These are phyloP conservation scores for Labeo calbasu DNA, from an alignment of 2,797 vertebrate genomes.

Conservation along the genomic window DNA sequence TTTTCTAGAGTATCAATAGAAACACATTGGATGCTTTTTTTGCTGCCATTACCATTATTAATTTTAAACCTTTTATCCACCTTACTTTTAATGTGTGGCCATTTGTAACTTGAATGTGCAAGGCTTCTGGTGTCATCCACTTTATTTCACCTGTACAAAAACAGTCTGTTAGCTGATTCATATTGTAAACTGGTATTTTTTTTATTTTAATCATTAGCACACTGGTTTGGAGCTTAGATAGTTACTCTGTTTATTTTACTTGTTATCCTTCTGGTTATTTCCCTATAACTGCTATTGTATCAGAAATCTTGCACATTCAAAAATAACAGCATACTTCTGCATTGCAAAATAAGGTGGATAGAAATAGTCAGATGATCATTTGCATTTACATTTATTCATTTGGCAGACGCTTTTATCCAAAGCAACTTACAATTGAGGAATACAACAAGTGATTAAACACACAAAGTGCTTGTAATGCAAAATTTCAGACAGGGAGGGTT, in stretches of 20 bases:
- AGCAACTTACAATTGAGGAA: too few species aligned
- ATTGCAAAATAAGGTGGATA: background rate
- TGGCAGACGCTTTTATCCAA: too few species aligned
- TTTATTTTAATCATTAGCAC: background rate
- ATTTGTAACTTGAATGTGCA: background rate
- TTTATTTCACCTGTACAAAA: background rate
- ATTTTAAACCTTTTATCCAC: background rate
- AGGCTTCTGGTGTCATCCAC: background rate
- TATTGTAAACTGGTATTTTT: background rate
- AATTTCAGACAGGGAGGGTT: too few species aligned
- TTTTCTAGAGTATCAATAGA: background rate
- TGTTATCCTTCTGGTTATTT: too few species aligned
- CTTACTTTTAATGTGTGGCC: background rate
- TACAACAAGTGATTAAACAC: too few species aligned
- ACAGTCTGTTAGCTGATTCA: background rate
- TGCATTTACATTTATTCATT: too few species aligned
- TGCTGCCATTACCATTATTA: too few species aligned
- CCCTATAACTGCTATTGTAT: background rate
- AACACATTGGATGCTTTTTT: background rate
- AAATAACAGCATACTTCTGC: background rate
- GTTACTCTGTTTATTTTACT: background rate
- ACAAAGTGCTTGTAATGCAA: too few species aligned
- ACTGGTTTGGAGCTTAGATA: background rate
- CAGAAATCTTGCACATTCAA: background rate
- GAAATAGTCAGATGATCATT: background rate